These are phyloP conservation scores for Pan troglodytes DNA, from an alignment of 2,113 vertebrate species.

Conservation along the genomic window NHGRI_mPanTro3-v2.1_pri NC_072412.2:82932001-82932500, in stretches of 20 bases:
- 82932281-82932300: background rate
- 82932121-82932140: background rate
- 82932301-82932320: background rate
- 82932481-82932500: background rate
- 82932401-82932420: background rate
- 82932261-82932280: background rate
- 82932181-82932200: background rate
- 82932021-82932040: background rate
- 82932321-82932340: background rate
- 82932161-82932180: background rate
- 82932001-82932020: background rate
- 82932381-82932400: background rate
- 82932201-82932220: background rate
- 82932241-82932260: background rate
- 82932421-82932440: background rate
- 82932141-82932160: background rate
- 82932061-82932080: background rate
- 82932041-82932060: background rate
- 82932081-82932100: background rate
- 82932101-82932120: background rate
- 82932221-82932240: background rate
- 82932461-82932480: background rate
- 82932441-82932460: background rate
- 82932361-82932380: conserved; percentile 8
- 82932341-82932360: background rate